Evolutionary conservation across 2,888 invertebrate species (phyloP).

Genomic region (Cryptus armator): DNA sequence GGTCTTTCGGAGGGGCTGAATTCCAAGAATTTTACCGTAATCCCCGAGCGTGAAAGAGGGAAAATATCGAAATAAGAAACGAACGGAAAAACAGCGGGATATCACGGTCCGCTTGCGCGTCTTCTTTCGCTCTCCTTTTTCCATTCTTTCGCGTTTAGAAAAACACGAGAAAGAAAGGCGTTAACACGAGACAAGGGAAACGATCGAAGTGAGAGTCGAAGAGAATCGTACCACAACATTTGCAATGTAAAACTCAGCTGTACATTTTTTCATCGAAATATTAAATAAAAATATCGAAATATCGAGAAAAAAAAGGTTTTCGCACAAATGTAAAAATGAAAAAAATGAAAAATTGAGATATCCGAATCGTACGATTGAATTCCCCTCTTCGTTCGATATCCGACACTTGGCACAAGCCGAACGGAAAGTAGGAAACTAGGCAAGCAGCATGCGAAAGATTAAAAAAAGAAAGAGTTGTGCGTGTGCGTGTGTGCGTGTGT

Average conservation of each 20-base stretch:
- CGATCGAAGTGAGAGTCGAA: not conserved
- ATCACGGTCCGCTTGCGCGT: not conserved
- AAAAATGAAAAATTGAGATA: not conserved
- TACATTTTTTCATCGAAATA: not conserved
- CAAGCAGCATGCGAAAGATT: constrained; percentile 2
- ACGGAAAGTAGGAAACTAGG: constrained; percentile 21
- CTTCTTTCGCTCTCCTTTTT: not conserved
- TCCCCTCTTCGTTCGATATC: not conserved
- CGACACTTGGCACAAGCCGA: constrained; percentile 13
- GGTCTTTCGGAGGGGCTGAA: not conserved
- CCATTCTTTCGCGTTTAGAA: not conserved
- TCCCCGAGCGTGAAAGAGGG: not conserved
- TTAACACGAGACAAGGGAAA: not conserved
- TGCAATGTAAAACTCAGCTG: not conserved
- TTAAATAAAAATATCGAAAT: not conserved
- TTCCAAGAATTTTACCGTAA: constrained; percentile 1
- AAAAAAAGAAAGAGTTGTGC: constrained; percentile 3
- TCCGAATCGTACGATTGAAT: not conserved
- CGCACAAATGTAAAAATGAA: not conserved
- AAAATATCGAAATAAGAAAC: not conserved
- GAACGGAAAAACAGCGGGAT: not conserved
- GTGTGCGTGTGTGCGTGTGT: not conserved
- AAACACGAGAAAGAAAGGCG: not conserved
- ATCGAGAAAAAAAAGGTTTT: not conserved
- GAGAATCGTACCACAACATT: not conserved